Evolutionary conservation across 1,140 invertebrate species (phyloP), one percentile per base, ranked within the genome.

Genomic region (Lordiphosa clarofinis): DNA sequence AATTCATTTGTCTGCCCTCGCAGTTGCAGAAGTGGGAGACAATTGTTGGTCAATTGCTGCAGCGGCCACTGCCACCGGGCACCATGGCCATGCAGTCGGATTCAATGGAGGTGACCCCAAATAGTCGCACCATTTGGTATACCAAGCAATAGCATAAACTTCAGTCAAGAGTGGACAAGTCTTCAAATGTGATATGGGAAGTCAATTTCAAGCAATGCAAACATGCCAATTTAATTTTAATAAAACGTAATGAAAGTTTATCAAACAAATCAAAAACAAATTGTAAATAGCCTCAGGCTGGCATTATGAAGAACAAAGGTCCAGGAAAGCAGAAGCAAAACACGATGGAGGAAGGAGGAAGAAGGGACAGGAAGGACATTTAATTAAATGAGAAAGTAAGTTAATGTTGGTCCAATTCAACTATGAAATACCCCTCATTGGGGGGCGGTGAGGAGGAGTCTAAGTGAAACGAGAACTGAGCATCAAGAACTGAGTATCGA

Each of bases 201-300:
- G 9, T 42, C 3, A 4, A 38, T 33, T 40, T 10, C n/a, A n/a
- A 42, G 36, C 24, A 56, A 52, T 56, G 44, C 48, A 59, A 61
- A 53, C 36, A 55, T 36, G 55, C 35, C 67, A 79, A 79, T 58
- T 74, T 49, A 58, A 74, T 59, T 74, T 72, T 82, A 59, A 82
- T 76, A 76, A 82, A 75, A 72, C 56, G 42, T 68, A 68, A 64
- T 68, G 53, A 56, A 82, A 81, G 44, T 82, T 75, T 60, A 62
- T 69, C 49, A 43, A 69, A 68, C 64, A 69, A 69, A 69, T 69
- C 56, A 68, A 69, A 69, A 69, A 57, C 56, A 68, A 68, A 69
- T 68, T 60, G 49, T 49, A 68, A 53, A 58, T 37, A 66, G 52
- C 62, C 49, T 6, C 9, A 19, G 42, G 62, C 33, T 19, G 19